These are phyloP conservation scores for Melipona bicolor DNA, from an alignment of 2,888 invertebrate genomes.

Conservation along the genomic window DNA sequence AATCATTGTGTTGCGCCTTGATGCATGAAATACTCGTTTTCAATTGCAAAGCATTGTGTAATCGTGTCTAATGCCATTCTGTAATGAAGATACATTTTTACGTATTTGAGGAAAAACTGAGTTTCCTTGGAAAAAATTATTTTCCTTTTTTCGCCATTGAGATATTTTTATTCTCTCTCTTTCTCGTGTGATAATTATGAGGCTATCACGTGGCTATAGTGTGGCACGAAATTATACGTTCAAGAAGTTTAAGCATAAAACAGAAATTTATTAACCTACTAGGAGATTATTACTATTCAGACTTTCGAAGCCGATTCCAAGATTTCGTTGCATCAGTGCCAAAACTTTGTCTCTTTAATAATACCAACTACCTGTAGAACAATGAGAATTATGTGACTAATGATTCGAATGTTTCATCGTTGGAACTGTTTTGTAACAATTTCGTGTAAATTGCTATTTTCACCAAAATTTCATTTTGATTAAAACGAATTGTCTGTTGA, in stretches of 20 bases:
- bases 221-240: neutral
- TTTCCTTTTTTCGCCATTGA: no score
- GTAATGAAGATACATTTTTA: neutral
- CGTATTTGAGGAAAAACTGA: neutral
- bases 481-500: neutral
- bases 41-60: constrained; percentile 17
- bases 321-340: constrained; percentile 54
- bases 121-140: neutral
- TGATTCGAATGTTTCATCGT: constrained; percentile 4
- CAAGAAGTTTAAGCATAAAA: neutral
- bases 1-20: constrained; percentile 1
- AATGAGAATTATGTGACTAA: constrained; percentile 22
- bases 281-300: constrained; percentile 27
- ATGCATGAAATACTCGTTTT: constrained; percentile 5
- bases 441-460: neutral
- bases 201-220: neutral
- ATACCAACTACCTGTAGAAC: constrained; percentile 56
- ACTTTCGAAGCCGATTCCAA: constrained; percentile 46
- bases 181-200: neutral
- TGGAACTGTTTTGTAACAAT: neutral
- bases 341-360: constrained; percentile 57
- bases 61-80: neutral
- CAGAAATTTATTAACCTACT: constrained; percentile 25
- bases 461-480: neutral
- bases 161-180: neutral